Conservation (phyloP, 1,140 invertebrate genomes). For the Ostrea edulis region DNA sequence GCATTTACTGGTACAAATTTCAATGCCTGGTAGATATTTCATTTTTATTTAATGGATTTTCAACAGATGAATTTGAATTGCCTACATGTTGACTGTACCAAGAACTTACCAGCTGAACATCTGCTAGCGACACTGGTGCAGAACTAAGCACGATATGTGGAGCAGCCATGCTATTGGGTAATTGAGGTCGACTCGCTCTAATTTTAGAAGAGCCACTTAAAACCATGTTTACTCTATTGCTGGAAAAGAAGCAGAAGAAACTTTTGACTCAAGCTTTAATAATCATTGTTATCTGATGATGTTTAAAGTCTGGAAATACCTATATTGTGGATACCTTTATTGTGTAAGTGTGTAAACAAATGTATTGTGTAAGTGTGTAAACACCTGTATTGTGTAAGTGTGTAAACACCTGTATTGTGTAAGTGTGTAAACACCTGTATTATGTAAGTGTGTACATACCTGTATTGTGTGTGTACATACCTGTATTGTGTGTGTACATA, state of each 20-base stretch:
- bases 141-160: constrained; percentile 82
- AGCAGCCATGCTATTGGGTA: constrained; percentile 82
- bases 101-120: constrained; percentile 82
- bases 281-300: too few relatives aligned
- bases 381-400: too few relatives aligned
- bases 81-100: not conserved
- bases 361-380: too few relatives aligned
- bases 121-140: constrained; percentile 80
- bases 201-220: constrained; percentile 59
- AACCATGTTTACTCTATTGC: constrained; percentile 65
- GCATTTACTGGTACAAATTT: not conserved
- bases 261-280: not conserved
- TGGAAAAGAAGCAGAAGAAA: constrained; percentile 1
- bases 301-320: too few relatives aligned
- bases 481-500: not conserved
- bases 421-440: too few relatives aligned
- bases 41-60: not conserved
- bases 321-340: too few relatives aligned
- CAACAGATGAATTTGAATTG: not conserved
- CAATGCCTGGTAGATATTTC: not conserved
- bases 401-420: too few relatives aligned
- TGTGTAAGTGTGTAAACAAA: too few relatives aligned
- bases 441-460: too few relatives aligned
- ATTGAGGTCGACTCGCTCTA: constrained; percentile 72
- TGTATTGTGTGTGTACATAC: too few relatives aligned